Base-by-base conservation (phyloP, 2,113 vertebrate species). In the Bothrops jararaca region DNA sequence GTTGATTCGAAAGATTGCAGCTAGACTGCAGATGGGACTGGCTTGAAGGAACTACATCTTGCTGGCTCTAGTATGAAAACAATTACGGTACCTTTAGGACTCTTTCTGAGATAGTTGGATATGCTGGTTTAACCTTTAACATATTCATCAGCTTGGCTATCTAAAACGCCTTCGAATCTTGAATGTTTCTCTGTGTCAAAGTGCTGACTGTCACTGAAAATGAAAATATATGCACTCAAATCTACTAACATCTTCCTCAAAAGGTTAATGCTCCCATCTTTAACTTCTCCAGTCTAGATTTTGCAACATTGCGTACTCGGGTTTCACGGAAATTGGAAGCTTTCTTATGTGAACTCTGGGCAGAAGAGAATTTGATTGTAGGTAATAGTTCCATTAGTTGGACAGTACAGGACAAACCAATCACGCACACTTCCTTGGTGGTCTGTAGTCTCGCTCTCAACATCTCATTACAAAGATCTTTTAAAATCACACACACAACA, bases 341-440 rank as follows among this genome's bases (percentile, higher is more conserved):
- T 93, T 86, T 85, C 39, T 86, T 91, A 45, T 92, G 88, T 86
- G 90, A 86, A 53, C 45, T 91, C 86, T 57, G 69, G 23, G 39
- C 29, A 39, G 85, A 60, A 91, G 50, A 74, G 48, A 87, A 54
- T 90, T 74, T 88, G 90, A 26, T 93, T 34, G 34, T 12, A 15
- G 42, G 53, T 23, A 92, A 11, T 29, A 22, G 9, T 11, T 13
- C 8, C 86, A 1, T 85, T 89, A 94, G 18, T 91, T 89, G n/a
- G 15, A 92, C 7, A 88, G 53, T 0, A 0, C 53, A 90, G 91
- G 88, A 26, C 93, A 91, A 94, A 29, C 29, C 88, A n/a, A 23
- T 92, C 15, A 94, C 90, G 57, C 5, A 4, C 85, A 24, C 48
- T 13, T 48, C 20, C 56, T 69, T 87, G n/a, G 57, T 87, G 56